Percentiles rank a stretch among this genome's conserved stretches.
phyloP scores from a whole-genome alignment of 2,797 vertebrate genomes.

The Poeciliopsis presidionis region DNA sequence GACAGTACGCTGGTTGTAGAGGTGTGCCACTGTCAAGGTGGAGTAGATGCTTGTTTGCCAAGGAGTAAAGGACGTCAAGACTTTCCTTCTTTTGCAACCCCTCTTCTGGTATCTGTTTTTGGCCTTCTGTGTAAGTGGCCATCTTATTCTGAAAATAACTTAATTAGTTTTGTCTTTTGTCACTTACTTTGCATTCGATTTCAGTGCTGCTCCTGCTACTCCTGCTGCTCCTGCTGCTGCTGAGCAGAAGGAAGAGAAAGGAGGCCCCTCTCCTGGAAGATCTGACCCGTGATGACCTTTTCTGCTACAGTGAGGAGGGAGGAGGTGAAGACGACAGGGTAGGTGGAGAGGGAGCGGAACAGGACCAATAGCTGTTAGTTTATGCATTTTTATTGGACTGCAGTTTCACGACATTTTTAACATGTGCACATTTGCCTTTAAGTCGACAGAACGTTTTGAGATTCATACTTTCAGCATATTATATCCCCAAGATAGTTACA shows the following conservation, averaged over 20 bases:
- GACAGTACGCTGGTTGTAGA: conserved; percentile 56
- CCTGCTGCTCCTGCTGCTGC: conserved; percentile 68
- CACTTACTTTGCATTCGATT: conserved; percentile 9
- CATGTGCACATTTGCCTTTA: not conserved
- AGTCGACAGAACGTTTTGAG: not conserved
- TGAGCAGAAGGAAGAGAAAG: conserved; percentile 74
- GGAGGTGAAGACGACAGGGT: conserved; percentile 86
- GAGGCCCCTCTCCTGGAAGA: conserved; percentile 79
- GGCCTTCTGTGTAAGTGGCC: conserved; percentile 49
- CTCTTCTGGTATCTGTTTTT: conserved; percentile 51
- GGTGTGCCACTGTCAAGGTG: conserved; percentile 63
- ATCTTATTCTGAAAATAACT: not conserved
- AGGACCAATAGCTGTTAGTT: not conserved
- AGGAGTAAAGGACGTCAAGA: conserved; percentile 10
- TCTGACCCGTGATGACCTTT: conserved; percentile 87
- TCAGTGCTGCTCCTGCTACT: conserved; percentile 52
- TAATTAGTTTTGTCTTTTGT: not conserved
- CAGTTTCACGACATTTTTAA: not conserved
- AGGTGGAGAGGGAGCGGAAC: conserved; percentile 52
- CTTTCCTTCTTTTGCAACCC: conserved; percentile 10
- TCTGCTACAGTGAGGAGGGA: conserved; percentile 89
- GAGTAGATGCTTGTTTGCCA: conserved; percentile 35
- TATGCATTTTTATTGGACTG: not conserved
- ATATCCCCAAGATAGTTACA: not conserved
- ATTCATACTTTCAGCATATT: not conserved